Evolutionary conservation across 2,797 vertebrate genomes (phyloP), one percentile per base, ranked within the genome.

Genomic region (Pteropus rufus): DNA sequence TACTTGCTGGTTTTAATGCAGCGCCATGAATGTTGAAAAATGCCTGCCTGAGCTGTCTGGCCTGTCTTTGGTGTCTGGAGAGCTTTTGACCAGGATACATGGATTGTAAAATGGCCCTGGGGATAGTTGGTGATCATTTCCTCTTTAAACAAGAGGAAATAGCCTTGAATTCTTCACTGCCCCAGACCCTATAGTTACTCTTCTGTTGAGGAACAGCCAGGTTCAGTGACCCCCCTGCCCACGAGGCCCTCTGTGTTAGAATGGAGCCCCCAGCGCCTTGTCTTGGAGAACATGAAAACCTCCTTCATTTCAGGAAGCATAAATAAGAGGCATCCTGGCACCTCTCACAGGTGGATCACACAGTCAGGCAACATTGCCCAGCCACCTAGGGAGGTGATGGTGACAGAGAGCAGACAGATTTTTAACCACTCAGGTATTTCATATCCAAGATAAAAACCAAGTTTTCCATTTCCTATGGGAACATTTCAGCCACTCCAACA

Each of bases 21-120:
- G 54, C 34, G 19, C 46, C 56, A 54, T 93, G 82, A 93, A 81
- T 69, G 54, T 95, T 97, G 93, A 23, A 89, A 67, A 73, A 90
- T 77, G 24, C 62, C 62, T 62, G 24, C 64, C 44, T 3, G 56
- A 67, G n/a, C 26, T 72, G 69, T 79, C 72, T 5, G 26, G 62
- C 92, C 76, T 89, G n/a, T 81, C 73, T 89, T 44, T 3, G 49
- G 29, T 67, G 54, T 73, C 72, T 85, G 18, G 79, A 95, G 36
- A 67, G 64, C 58, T 73, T 96, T 96, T 64, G 58, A 41, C 73
- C 85, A 44, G 84, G 24, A 81, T 46, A 24, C 24, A 3, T 10
- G 72, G 89, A 0, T 96, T 92, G 39, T 91, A 7, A 76, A 94
- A 39, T 1, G 15, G 0, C 65, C 94, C 92, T 16, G 5, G 91